phyloP scores from a whole-genome alignment of 2,888 invertebrate species.

The Cataglyphis altisquamis region DNA sequence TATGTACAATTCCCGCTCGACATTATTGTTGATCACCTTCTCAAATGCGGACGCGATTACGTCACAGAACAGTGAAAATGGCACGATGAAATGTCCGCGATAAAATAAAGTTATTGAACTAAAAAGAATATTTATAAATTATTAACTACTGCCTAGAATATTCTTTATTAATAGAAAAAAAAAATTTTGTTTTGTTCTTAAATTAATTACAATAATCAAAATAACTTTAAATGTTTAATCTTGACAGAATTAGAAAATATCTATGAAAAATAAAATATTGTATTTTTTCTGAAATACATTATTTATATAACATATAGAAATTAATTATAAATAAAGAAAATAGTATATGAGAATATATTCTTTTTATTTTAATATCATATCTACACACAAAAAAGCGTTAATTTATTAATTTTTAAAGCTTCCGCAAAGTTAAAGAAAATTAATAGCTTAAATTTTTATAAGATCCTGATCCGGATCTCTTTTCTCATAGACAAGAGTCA shows the following conservation, averaged over 20 bases:
- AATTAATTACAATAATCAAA: background rate
- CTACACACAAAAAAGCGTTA: background rate
- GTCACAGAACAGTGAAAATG: constrained; percentile 25
- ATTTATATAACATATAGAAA: background rate
- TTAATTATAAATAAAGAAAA: background rate
- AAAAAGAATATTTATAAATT: constrained; percentile 26
- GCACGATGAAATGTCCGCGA: background rate
- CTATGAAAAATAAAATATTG: background rate
- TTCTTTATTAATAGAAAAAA: background rate
- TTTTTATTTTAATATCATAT: background rate
- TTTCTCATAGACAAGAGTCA: background rate
- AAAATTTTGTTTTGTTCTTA: background rate
- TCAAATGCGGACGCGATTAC: constrained; percentile 45
- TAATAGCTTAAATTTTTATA: background rate
- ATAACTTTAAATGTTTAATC: background rate
- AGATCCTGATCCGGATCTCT: background rate
- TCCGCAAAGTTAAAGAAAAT: background rate
- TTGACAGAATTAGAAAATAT: background rate
- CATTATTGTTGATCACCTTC: constrained; percentile 28
- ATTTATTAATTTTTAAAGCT: background rate
- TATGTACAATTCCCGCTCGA: constrained; percentile 11
- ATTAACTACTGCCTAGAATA: constrained; percentile 6
- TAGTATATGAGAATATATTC: background rate
- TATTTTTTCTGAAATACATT: background rate
- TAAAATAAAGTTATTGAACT: constrained; percentile 18